Base-by-base conservation (phyloP, 1,140 invertebrate genomes). In the Drosophila dunni region DNA sequence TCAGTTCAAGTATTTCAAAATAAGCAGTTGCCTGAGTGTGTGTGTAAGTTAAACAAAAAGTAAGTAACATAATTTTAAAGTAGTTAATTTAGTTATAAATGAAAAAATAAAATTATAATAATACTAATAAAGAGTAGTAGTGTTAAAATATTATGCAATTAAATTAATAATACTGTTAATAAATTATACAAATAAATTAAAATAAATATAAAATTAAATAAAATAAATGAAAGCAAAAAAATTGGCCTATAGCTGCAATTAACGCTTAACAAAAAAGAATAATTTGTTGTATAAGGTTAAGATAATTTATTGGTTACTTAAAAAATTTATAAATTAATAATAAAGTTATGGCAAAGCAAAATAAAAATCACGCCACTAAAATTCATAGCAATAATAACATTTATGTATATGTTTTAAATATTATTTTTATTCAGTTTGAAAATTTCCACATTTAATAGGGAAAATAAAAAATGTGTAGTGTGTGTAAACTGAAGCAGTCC, bases 401-500 rank as follows among this genome's bases (percentile, higher is more conserved):
- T 36, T n/a, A 24, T 63, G 2, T 40, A 29, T 24, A 5, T 42
- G n/a, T 56, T 1, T 17, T 2, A 50, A n/a, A 33, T 13, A 50
- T 15, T 40, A 7, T 36, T 66, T 6, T 15, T 40, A 7, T 36
- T 66, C 7, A 54, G n/a, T 60, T 36, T 62, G 71, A 88, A 88
- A 88, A 89, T 74, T 89, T 89, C 84, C 84, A 88, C 84, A 67
- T 67, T 72, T 67, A 67, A 58, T 53, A 65, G 86, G 50, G 40
- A 40, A 85, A 79, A 62, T 56, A 51, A 73, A 56, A 88, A 74
- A 48, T 17, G 34, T 33, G 33, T n/a, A 58, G 1, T 20, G 45
- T 60, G 20, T n/a, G 13, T 8, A 34, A 7, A 29, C 8, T 13
- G 10, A 15, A 13, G 33, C 34, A 56, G 7, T 58, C n/a, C 40